Conservation (phyloP, 2,113 vertebrate genomes). For the Patagioenas fasciata region DNA sequence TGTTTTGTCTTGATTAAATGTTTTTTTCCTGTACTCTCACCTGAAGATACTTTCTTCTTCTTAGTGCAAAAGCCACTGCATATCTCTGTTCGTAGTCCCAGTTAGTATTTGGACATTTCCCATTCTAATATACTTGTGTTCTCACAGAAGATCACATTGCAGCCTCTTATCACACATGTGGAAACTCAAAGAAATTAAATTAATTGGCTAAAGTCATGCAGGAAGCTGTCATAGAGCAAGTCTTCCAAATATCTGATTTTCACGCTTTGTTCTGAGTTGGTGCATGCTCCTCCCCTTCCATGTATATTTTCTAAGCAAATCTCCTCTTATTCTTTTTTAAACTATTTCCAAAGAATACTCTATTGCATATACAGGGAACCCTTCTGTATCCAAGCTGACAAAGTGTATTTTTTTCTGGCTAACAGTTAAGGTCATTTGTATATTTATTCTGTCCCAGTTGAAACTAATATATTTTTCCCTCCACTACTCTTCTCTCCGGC, state of each 20-base stretch:
- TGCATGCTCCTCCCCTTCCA: background rate
- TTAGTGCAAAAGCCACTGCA: background rate
- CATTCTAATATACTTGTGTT: background rate
- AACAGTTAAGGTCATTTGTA: conserved; percentile 34
- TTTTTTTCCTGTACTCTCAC: background rate
- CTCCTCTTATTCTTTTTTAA: background rate
- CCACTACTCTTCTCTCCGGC: background rate
- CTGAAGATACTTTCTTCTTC: background rate
- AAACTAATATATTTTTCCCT: conserved; percentile 33
- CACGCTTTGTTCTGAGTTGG: background rate
- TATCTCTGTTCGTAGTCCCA: background rate
- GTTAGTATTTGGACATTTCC: background rate
- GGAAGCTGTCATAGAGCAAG: background rate
- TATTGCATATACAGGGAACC: background rate
- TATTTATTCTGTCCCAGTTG: conserved; percentile 43
- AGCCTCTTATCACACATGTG: background rate
- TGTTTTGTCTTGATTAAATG: background rate
- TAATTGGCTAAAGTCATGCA: background rate
- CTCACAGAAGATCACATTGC: background rate
- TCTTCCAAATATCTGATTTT: background rate
- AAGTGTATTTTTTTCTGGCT: conserved; percentile 4
- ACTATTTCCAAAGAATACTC: background rate
- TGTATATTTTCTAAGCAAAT: background rate
- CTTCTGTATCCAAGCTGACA: background rate
- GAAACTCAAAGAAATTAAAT: background rate